Evolutionary conservation across 37 sponge, comb jelly and placozoan genomes (phyloP).

Genomic region (Dysidea cf. avara): DNA sequence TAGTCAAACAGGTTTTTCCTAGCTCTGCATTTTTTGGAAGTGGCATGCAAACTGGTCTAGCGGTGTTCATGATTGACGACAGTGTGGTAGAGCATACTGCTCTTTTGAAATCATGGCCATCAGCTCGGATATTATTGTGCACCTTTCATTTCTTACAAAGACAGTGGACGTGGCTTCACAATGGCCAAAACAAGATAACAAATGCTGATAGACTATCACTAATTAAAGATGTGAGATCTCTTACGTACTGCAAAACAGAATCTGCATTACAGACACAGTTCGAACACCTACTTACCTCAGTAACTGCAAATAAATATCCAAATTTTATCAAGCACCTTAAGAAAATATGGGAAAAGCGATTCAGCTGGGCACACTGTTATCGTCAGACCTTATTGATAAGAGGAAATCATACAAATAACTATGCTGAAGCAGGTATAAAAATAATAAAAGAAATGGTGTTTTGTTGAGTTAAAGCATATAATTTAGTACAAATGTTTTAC

Average conservation of each 20-base stretch:
- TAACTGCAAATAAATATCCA: constrained; percentile 9
- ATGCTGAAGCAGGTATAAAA: constrained; percentile 13
- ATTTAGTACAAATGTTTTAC: constrained; percentile 13
- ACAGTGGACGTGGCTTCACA: constrained; percentile 28
- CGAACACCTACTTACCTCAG: background rate
- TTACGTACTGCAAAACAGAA: constrained; percentile 5
- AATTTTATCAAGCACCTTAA: constrained; percentile 1
- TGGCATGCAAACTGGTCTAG: background rate
- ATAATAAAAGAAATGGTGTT: constrained; percentile 17
- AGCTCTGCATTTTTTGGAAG: background rate
- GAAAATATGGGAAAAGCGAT: background rate
- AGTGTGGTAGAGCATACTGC: constrained; percentile 17
- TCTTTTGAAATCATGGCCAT: constrained; percentile 11
- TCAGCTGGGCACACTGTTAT: constrained; percentile 6
- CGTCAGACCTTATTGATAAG: background rate
- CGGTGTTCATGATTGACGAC: constrained; percentile 26
- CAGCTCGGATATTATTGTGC: constrained; percentile 1
- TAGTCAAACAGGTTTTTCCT: constrained; percentile 7
- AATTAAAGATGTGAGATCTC: background rate
- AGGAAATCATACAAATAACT: constrained; percentile 29
- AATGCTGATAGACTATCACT: background rate
- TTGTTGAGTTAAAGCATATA: constrained; percentile 18
- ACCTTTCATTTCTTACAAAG: constrained; percentile 29
- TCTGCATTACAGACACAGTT: background rate
- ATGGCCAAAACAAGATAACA: constrained; percentile 7